phyloP scores from a whole-genome alignment of 2,797 vertebrate genomes.

The Podarcis lilfordi region DNA sequence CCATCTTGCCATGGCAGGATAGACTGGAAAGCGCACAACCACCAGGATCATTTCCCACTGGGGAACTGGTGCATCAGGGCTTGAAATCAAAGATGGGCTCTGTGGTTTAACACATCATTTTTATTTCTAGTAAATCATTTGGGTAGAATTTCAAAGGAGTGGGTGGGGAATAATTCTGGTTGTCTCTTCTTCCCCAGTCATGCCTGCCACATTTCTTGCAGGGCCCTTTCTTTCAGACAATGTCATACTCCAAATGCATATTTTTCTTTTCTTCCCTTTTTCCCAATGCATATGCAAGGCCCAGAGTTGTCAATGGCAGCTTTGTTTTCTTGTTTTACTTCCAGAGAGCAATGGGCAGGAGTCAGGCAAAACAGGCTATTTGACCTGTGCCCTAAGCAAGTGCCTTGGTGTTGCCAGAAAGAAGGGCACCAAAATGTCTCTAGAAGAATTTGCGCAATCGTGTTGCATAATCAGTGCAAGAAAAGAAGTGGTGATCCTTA shows the following conservation, averaged over 20 bases:
- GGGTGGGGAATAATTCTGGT: slow-evolving; percentile 4
- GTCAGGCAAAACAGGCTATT: background rate
- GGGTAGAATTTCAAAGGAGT: slow-evolving; percentile 14
- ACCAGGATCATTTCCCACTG: slow-evolving; percentile 36
- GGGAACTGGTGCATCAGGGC: slow-evolving; percentile 37
- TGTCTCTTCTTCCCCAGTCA: background rate
- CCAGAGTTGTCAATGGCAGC: background rate
- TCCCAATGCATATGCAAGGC: background rate
- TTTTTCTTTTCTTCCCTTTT: too few relatives aligned
- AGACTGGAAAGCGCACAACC: slow-evolving; percentile 25
- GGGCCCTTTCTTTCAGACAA: background rate
- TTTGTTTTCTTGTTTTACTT: background rate
- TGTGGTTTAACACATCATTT: slow-evolving; percentile 23
- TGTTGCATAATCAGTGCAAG: background rate
- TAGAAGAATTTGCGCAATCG: background rate
- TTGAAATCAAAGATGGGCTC: slow-evolving; percentile 49
- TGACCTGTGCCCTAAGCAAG: background rate
- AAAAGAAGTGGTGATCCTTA: background rate
- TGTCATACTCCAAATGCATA: background rate
- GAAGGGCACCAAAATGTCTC: background rate
- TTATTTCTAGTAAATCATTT: slow-evolving; percentile 29
- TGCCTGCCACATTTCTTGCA: background rate
- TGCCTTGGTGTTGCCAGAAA: background rate
- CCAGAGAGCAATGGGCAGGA: background rate
- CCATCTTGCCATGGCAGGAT: slow-evolving; percentile 23